Conservation (phyloP, 2,797 vertebrate genomes). For the Sebastes hubbsi region DNA sequence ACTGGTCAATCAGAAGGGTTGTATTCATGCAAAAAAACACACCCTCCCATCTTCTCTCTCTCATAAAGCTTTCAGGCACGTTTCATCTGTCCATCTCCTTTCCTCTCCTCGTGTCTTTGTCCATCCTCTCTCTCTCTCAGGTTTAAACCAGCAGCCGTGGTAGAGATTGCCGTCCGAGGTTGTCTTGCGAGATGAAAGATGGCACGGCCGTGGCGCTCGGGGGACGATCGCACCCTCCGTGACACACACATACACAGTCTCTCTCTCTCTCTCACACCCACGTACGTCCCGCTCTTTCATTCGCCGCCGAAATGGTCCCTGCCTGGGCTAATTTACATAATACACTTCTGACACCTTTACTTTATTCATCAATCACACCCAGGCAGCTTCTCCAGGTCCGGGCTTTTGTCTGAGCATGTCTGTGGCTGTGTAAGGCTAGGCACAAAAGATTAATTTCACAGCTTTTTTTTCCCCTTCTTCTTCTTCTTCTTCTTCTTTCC, state of each 20-base stretch:
- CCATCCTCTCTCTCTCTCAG: slow-evolving; percentile 34
- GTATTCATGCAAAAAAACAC: slow-evolving; percentile 32
- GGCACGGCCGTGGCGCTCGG: slow-evolving; percentile 90
- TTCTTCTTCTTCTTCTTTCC: slow-evolving; percentile 62
- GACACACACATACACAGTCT: slow-evolving; percentile 44
- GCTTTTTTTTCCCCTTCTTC: slow-evolving; percentile 77
- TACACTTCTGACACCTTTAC: slow-evolving; percentile 99
- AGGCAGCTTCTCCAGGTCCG: slow-evolving; percentile 94
- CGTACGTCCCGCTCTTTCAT: slow-evolving; percentile 85
- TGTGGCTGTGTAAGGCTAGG: slow-evolving; percentile 95
- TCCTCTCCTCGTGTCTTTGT: slow-evolving; percentile 23
- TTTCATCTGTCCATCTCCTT: slow-evolving; percentile 59
- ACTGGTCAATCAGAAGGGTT: slow-evolving; percentile 64
- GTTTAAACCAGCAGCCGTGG: slow-evolving; percentile 66
- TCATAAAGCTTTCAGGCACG: slow-evolving; percentile 21
- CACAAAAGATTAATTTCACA: slow-evolving; percentile 99
- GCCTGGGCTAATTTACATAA: slow-evolving; percentile 99
- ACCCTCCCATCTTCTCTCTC: slow-evolving; percentile 11
- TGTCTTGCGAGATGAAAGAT: slow-evolving; percentile 98
- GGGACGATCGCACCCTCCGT: slow-evolving; percentile 87
- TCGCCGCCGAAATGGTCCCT: slow-evolving; percentile 94
- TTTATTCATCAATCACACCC: slow-evolving; percentile 99
- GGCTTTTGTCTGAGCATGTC: slow-evolving; percentile 99
- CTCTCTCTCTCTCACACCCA: slow-evolving; percentile 44
- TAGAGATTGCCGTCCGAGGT: slow-evolving; percentile 90